Conservation (phyloP, 2,888 invertebrate genomes). For the Xanthostigma xanthostigma region DNA sequence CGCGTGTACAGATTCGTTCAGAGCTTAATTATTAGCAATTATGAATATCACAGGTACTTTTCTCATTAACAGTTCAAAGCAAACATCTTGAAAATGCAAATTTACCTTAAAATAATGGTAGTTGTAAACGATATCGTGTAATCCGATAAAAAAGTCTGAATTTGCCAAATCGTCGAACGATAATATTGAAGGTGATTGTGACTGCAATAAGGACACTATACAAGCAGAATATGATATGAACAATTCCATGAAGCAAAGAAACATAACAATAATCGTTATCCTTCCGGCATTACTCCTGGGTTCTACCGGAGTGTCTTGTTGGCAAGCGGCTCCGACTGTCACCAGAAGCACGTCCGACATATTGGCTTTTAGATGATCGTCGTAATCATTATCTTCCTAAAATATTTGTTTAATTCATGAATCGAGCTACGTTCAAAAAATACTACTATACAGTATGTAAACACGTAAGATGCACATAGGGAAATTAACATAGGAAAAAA, state of each 20-base stretch:
- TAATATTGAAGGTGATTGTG: slow-evolving; percentile 40
- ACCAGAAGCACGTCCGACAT: slow-evolving; percentile 22
- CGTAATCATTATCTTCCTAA: too few relatives aligned
- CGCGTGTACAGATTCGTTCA: too few relatives aligned
- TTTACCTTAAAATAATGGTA: slow-evolving; percentile 48
- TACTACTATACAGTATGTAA: too few relatives aligned
- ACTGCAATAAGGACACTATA: slow-evolving; percentile 49
- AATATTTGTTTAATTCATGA: too few relatives aligned
- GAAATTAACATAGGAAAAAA: too few relatives aligned
- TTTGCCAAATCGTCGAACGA: slow-evolving; percentile 37
- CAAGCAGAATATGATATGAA: slow-evolving; percentile 53
- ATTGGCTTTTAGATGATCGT: background rate
- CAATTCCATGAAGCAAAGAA: slow-evolving; percentile 34
- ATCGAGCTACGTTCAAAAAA: too few relatives aligned
- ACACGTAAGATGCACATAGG: too few relatives aligned
- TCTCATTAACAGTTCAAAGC: too few relatives aligned
- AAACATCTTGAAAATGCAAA: background rate
- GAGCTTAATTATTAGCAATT: too few relatives aligned
- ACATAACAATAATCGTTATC: slow-evolving; percentile 20
- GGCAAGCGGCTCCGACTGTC: slow-evolving; percentile 32
- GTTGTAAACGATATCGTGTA: slow-evolving; percentile 38
- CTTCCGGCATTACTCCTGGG: slow-evolving; percentile 32
- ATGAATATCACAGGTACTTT: too few relatives aligned
- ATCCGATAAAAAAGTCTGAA: slow-evolving; percentile 43
- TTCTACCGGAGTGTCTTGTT: slow-evolving; percentile 30